Evolutionary conservation across 2,113 vertebrate genomes (phyloP), one percentile per base, ranked within the genome.

Genomic region (Heterochromis multidens): DNA sequence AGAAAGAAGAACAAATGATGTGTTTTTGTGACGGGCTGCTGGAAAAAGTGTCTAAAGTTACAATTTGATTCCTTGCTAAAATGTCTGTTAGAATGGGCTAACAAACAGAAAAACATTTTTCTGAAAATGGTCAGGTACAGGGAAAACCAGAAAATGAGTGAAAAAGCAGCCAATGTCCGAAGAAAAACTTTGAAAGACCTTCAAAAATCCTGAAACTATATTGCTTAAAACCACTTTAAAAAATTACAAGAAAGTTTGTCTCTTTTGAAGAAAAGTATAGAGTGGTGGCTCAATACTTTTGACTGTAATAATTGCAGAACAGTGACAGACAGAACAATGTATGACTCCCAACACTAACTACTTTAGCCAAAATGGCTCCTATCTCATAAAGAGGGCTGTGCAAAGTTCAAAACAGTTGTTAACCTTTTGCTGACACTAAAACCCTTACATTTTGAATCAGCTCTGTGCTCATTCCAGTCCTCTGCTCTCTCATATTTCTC

Each of bases 361-460:
- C 3, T 82, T n/a, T 12, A 6, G 67, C 58, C 59, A 43, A 79
- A 76, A 17, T 56, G 78, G 40, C 33, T 81, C 10, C 65, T 10
- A 49, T 59, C 58, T 76, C 67, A 81, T 5, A 37, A 58, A 9
- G n/a, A 67, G 4, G 13, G 57, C 27, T 7, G 43, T 40, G 79
- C 62, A 40, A 56, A 74, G 89, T 80, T 85, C 27, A 84, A 46
- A 90, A 76, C 79, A 80, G 79, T 83, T 74, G 62, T 87, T 89
- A 91, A 88, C 91, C 90, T 89, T 72, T 79, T 21, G 43, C 81
- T 83, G 31, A 76, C 85, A 82, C 49, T 16, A 60, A 77, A 76
- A 62, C 43, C 19, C 12, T 84, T 67, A 80, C 84, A 86, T 89
- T 83, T 90, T 72, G 79, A 82, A 89, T 85, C 77, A 8, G 76